These are phyloP conservation scores for Pomacea maculata DNA, from an alignment of 1,140 invertebrate genomes.

Conservation along the genomic window DNA sequence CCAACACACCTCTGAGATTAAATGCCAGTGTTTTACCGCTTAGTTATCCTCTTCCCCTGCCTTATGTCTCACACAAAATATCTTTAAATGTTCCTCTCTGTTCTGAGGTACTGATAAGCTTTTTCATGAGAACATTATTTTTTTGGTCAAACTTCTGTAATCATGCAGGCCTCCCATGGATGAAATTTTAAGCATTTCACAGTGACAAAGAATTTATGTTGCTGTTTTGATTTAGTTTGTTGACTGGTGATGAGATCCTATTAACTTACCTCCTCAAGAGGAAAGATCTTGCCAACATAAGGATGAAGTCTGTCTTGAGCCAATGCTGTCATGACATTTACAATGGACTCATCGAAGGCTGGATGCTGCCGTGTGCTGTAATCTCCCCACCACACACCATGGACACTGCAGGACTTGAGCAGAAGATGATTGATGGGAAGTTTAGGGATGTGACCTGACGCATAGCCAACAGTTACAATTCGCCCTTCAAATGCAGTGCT, in stretches of 20 bases:
- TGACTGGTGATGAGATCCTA: not conserved
- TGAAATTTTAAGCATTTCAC: not conserved
- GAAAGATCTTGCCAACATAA: conserved; percentile 36
- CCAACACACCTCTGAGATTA: too few relatives aligned
- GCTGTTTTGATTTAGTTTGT: not conserved
- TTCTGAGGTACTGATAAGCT: too few relatives aligned
- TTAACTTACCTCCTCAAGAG: conserved; percentile 38
- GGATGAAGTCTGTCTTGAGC: conserved; percentile 31
- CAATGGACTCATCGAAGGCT: conserved; percentile 36
- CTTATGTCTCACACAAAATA: too few relatives aligned
- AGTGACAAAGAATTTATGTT: not conserved
- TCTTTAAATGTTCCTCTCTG: too few relatives aligned
- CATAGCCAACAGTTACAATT: conserved; percentile 45
- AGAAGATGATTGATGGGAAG: conserved; percentile 46
- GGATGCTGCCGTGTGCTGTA: conserved; percentile 27
- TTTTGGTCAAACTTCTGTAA: not conserved
- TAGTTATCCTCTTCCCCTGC: too few relatives aligned
- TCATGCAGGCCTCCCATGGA: not conserved
- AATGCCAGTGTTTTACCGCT: too few relatives aligned
- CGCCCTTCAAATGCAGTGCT: conserved; percentile 47
- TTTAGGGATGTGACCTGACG: conserved; percentile 44
- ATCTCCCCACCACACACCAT: conserved; percentile 46
- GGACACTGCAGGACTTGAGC: conserved; percentile 42
- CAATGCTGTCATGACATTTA: conserved; percentile 24
- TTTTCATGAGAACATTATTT: not conserved